These are phyloP conservation scores for Conus canariensis DNA, from an alignment of 2,888 invertebrate genomes.

Conservation along the genomic window DNA sequence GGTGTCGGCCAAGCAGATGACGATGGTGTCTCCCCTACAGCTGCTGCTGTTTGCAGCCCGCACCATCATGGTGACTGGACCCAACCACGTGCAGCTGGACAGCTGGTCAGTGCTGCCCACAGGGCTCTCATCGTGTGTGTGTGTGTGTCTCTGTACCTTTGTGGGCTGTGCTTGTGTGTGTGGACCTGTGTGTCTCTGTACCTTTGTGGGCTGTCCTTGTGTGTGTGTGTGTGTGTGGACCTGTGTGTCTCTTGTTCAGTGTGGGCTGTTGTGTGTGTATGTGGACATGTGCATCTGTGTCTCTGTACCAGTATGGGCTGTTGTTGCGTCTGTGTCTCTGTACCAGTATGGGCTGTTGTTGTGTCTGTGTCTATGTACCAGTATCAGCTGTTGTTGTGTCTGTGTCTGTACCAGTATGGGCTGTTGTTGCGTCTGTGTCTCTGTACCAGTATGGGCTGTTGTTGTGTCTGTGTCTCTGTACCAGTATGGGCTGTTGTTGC, in stretches of 20 bases:
- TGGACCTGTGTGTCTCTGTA: background rate
- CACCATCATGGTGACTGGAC: conserved; percentile 86
- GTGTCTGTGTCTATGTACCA: no score
- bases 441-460: no score
- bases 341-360: no score
- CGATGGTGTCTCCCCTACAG: conserved; percentile 96
- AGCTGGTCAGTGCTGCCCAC: conserved; percentile 85
- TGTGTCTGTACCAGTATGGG: no score
- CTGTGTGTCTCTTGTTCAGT: background rate
- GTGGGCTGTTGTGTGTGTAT: no score
- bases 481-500: no score
- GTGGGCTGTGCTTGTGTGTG: background rate
- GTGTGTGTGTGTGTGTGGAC: background rate
- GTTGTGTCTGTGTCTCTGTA: no score
- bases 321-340: background rate
- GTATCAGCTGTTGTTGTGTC: no score
- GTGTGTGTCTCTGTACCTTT: no score
- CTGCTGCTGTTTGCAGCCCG: conserved; percentile 94
- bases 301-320: background rate
- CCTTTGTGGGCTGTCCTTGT: no score
- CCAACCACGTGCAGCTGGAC: conserved; percentile 87
- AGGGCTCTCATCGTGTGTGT: background rate
- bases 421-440: no score
- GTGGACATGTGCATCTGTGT: no score
- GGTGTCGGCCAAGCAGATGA: conserved; percentile 96